phyloP scores from a whole-genome alignment of 2,113 vertebrate genomes.

The Echinops telfairi region DNA sequence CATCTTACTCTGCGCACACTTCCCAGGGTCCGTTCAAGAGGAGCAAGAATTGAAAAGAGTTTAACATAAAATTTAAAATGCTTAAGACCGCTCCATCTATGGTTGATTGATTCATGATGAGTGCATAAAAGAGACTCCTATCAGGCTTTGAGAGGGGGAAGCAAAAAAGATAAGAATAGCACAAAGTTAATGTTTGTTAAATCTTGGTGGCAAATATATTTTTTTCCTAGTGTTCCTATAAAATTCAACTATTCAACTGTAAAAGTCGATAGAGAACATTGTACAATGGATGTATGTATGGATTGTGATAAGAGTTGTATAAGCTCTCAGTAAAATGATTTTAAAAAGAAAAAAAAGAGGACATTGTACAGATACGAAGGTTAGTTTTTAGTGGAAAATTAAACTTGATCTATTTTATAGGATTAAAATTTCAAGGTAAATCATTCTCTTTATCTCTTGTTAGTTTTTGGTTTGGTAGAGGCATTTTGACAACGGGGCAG shows the following conservation, averaged over 20 bases:
- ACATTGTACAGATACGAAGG: too few species aligned
- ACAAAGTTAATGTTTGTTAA: slow-evolving; percentile 44
- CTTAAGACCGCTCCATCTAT: not conserved
- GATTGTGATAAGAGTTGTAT: not conserved
- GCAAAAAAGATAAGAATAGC: not conserved
- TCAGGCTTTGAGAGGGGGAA: not conserved
- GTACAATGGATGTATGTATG: not conserved
- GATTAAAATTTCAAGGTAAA: slow-evolving; percentile 34
- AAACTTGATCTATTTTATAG: not conserved
- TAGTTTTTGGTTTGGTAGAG: not conserved
- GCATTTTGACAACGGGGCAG: not conserved
- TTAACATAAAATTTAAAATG: slow-evolving; percentile 11
- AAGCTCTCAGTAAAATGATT: too few species aligned
- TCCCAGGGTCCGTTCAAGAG: not conserved
- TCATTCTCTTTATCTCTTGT: not conserved
- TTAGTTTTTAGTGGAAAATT: too few species aligned
- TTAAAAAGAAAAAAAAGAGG: too few species aligned
- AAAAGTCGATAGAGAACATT: slow-evolving; percentile 41
- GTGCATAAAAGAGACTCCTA: not conserved
- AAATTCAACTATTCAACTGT: slow-evolving; percentile 1
- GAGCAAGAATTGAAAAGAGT: slow-evolving; percentile 17
- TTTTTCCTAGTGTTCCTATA: not conserved
- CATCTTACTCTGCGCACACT: not conserved
- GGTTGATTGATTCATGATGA: not conserved
- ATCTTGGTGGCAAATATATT: not conserved